Base-by-base conservation (phyloP, 1,140 invertebrate species). In the Brachionus calyciflorus region DNA sequence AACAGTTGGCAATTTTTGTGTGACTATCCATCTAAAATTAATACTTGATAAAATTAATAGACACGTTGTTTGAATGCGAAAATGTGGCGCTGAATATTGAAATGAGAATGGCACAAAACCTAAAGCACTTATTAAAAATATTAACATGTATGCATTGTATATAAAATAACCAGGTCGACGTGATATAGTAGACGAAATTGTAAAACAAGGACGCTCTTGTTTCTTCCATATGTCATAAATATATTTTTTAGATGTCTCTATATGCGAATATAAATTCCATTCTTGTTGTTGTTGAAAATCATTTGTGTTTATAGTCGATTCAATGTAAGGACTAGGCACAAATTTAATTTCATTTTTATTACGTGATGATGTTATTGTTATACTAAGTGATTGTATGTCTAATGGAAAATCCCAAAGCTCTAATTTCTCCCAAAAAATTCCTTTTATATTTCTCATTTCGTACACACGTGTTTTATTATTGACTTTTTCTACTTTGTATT, bases 251-350 rank as follows among this genome's bases (percentile, higher is more conserved):
- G 69, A 51, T 73, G 69, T 73, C 51, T 73, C 69, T 51, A 73
- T 51, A 14, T 73, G 69, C 9, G 69, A 49, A 51, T 73, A 73
- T 30, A 73, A 73, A 33, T 73, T 73, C 69, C 69, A 73, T 30
- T 73, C 69, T 73, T 73, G 69, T 41, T 73, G 69, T 14, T 73
- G 69, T n/a, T 73, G 69, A 73, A 73, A 73, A 51, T 73, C 69
- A 12, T 73, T 73, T 37, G 69, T 73, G 37, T 73, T 73, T 2
- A 73, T 73, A 9, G 69, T 55, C 3, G 46, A 51, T 30, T 73
- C 69, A 51, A 40, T 51, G 26, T 73, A 14, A n/a, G 12, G 14
- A 17, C 51, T 73, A 12, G 46, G 69, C 10, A 51, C 46, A 33
- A 73, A 73, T 73, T 30, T 49, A 30, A 73, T 28, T 73, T 73